phyloP scores from a whole-genome alignment of 2,797 vertebrate species.

The Rhinatrema bivittatum region DNA sequence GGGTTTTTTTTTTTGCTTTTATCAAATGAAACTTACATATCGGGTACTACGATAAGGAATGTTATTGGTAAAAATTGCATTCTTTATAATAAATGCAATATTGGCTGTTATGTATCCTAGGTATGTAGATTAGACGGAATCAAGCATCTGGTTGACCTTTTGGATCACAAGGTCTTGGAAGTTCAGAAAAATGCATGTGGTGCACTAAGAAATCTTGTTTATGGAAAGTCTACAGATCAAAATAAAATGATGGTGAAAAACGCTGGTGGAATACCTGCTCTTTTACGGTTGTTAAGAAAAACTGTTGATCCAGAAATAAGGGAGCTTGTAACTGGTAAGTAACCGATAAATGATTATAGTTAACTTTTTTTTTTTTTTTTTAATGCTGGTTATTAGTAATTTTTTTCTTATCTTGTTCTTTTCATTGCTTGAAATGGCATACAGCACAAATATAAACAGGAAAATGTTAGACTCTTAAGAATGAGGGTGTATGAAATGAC shows the following conservation, averaged over 20 bases:
- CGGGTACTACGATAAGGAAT: no score
- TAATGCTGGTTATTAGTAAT: not conserved
- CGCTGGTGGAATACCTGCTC: conserved; percentile 84
- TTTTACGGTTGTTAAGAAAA: conserved; percentile 85
- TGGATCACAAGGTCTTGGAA: conserved; percentile 89
- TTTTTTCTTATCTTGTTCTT: no score
- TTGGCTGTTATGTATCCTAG: conserved; percentile 41
- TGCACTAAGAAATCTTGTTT: conserved; percentile 89
- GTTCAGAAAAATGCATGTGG: conserved; percentile 93
- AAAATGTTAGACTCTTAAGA: no score
- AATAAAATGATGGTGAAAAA: conserved; percentile 93
- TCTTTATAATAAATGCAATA: no score
- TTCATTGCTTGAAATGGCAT: no score
- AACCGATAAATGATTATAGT: not conserved
- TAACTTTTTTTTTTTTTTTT: not conserved
- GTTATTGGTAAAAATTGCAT: no score
- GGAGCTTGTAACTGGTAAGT: conserved; percentile 89
- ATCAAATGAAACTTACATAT: no score
- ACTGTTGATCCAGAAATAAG: conserved; percentile 85
- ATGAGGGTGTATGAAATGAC: no score
- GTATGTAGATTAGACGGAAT: conserved; percentile 88
- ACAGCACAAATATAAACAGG: no score
- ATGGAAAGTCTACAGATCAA: conserved; percentile 89
- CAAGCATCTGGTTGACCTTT: conserved; percentile 89
- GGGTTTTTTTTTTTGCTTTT: no score